Evolutionary conservation across 2,797 vertebrate genomes (phyloP), one percentile per base, ranked within the genome.

Genomic region (Novumbra hubbsi): DNA sequence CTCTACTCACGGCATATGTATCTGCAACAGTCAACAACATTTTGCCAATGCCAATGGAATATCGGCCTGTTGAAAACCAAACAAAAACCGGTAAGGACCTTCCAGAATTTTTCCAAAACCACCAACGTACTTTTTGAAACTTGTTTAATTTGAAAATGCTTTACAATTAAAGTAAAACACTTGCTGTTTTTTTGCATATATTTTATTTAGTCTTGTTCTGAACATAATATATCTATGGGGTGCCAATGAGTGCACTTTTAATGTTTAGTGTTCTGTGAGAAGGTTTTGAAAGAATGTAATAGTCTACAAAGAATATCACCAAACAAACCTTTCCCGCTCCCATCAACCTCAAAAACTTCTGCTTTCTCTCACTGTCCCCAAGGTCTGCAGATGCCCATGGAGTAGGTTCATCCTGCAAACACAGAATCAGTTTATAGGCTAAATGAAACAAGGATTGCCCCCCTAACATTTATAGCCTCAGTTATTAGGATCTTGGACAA

Each of bases 321-420:
- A 79, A 68, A 79, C 92, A 83, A 84, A 98, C 97, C 96, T 98
- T 99, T 73, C 92, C 93, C 1, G 97, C 97, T 0, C 97, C 97
- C 97, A 98, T 99, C 78, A 99, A 88, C 65, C 96, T 93, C 73
- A 98, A 84, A 89, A 99, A 99, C 89, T 99, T 99, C 86, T 97
- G 96, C 75, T 95, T 98, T 81, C 97, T 93, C 78, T 97, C 96
- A 68, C 94, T 86, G 74, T 96, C 97, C 67, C 97, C 97, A 48
- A 99, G 89, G 76, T 98, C 97, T 62, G 95, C 97, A 41, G 94
- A 82, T 34, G 92, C 92, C 97, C 97, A 99, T 83, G 94, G 95
- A 69, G 94, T 93, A 34, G 93, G 90, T 62, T 94, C 96, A 67
- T 93, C 90, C 95, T 95, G 82, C 24, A 83, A 48, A 5, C 67